Base-by-base conservation (phyloP, 2,888 invertebrate species). In the Allygus modestus region DNA sequence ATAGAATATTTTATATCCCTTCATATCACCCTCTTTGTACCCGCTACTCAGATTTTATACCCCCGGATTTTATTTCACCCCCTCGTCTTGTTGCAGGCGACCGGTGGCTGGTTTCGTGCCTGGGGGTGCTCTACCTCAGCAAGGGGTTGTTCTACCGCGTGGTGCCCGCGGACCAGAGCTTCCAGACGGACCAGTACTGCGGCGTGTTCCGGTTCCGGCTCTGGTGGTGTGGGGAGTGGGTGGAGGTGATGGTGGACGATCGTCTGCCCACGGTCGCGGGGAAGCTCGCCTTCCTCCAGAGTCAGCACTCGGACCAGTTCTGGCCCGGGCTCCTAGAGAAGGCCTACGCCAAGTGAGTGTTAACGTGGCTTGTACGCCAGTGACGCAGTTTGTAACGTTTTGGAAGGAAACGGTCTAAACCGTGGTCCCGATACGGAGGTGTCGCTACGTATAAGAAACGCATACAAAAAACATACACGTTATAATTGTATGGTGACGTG, bases 181-280 rank as follows among this genome's bases (percentile, higher is more conserved):
- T 97, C 89, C 89, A 89, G 17, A 90, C 89, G 26, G 89, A 89
- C 84, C 91, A 91, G 85, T 95, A 95, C 88, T 93, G 95, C 69
- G 97, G 97, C 0, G 94, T 97, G 23, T 97, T 96, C 91, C 94
- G 97, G 87, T 98, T 98, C 91, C 94, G 97, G 0, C 91, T 98
- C 28, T 98, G 97, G 97, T 97, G 97, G 97, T 97, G 97, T 89
- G 97, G 97, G 4, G 96, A 97, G 89, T 98, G 97, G 97, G 94
- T 95, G 33, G 97, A 97, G 90, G 96, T 96, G 43, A 92, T 97
- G 79, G 96, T 98, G 23, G 97, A 98, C 90, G 98, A 98, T 90
- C 93, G 97, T 28, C 92, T 98, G 85, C 97, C 97, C 7, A 97
- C 97, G 0, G 96, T 97, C 61, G 96, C 96, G 89, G 97, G 96